Base-by-base conservation (phyloP, 2,888 invertebrate genomes). In the Cetonia aurata region DNA sequence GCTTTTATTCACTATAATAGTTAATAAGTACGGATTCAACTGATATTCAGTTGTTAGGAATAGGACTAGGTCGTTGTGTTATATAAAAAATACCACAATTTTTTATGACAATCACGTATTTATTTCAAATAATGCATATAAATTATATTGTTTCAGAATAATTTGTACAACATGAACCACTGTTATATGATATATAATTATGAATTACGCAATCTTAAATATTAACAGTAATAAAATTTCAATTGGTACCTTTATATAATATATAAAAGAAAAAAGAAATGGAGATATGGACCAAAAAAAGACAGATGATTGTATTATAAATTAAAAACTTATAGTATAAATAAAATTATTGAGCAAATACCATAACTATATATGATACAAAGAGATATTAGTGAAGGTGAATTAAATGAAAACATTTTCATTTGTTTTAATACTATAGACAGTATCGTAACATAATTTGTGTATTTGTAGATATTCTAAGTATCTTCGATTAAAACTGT, bases 51-150 rank as follows among this genome's bases (percentile, higher is more conserved):
- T 71, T 73, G 70, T 44, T 46, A 55, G 44, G 31, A 25, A 25
- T 25, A 25, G n/a, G 53, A 60, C 8, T 67, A 70, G 67, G 60
- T 69, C 60, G 69, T 60, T 70, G 68, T 69, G 56, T 72, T 70
- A 65, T 50, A 53, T 50, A 56, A 56, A 37, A 52, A 50, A 67
- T 68, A 71, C 68, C 65, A 57, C 62, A 68, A 52, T 72, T 72
- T 71, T 72, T 72, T 66, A 72, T 53, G 72, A 72, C 72, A 72
- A 72, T 72, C 72, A 72, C 71, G 53, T 48, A 52, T 68, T 68
- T 67, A 71, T 67, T 71, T 71, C 55, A 55, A 65, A 50, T 50
- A 50, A 65, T 65, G 62, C 62, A 65, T 65, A 67, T 67, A 67
- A 56, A 67, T 53, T 52, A 66, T 67, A 55, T 67, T 53, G 53